Evolutionary conservation across 2,888 invertebrate species (phyloP).

Genomic region (Agonopterix subpropinquella): DNA sequence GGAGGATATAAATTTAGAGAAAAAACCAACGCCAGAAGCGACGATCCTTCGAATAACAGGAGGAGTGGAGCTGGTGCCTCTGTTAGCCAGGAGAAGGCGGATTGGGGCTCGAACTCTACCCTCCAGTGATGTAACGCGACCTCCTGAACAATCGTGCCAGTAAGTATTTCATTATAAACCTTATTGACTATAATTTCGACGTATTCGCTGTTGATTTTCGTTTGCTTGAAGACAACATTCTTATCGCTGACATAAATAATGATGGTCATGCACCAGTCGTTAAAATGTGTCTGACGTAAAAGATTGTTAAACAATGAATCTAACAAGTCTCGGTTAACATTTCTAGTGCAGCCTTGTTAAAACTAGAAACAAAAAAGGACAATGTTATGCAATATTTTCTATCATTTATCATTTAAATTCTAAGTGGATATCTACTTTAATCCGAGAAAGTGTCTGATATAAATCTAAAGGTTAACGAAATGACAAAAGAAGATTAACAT

Average conservation of each 20-base stretch:
- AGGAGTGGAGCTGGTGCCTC: constrained; percentile 85
- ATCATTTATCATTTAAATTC: too few species aligned
- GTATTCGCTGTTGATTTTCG: background rate
- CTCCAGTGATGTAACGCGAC: constrained; percentile 65
- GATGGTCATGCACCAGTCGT: too few species aligned
- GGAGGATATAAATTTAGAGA: constrained; percentile 19
- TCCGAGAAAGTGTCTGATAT: too few species aligned
- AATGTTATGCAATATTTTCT: too few species aligned
- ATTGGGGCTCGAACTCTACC: constrained; percentile 64
- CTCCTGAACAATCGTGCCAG: constrained; percentile 60
- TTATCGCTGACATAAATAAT: background rate
- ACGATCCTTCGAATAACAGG: constrained; percentile 70
- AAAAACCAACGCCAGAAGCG: constrained; percentile 56
- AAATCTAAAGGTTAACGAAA: constrained; percentile 12
- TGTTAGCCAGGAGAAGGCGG: constrained; percentile 80
- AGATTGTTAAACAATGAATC: too few species aligned
- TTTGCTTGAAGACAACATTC: background rate
- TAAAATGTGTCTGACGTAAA: too few species aligned
- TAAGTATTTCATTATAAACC: constrained; percentile 26
- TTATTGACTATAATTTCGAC: too few species aligned
- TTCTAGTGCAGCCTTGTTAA: too few species aligned
- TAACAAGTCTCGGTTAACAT: too few species aligned
- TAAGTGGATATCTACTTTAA: too few species aligned
- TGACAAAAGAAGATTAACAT: constrained; percentile 19
- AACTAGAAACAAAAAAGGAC: too few species aligned